Percentiles rank a stretch among this genome's conserved stretches.
Evolutionary conservation across 1,140 invertebrate genomes (phyloP).

Genomic region (Stegodyphus dumicola): DNA sequence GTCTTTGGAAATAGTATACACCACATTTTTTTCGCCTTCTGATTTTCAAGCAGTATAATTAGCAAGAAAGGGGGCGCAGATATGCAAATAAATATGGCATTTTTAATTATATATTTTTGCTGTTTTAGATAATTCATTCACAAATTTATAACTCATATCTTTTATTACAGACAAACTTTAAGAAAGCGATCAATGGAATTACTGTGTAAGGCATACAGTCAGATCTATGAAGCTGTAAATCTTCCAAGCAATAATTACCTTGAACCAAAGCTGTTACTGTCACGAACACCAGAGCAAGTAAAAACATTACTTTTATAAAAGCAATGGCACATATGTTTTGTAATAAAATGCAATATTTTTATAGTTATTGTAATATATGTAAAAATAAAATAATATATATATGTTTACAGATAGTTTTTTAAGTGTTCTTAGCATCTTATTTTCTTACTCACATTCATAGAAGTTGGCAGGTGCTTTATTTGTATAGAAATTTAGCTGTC

Average conservation of each 20-base stretch:
- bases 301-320: conserved; percentile 70
- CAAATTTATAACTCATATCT: conserved; percentile 22
- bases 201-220: conserved; percentile 87
- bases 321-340: not conserved
- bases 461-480: too few species aligned
- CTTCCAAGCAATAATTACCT: conserved; percentile 82
- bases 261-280: conserved; percentile 78
- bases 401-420: too few species aligned
- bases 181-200: conserved; percentile 86
- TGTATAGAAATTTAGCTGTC: too few species aligned
- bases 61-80: not conserved
- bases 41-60: not conserved
- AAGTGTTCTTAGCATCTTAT: too few species aligned
- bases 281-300: conserved; percentile 82
- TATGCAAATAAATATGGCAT: not conserved
- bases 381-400: too few species aligned
- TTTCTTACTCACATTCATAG: too few species aligned
- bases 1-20: not conserved
- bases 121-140: not conserved
- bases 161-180: conserved; percentile 75
- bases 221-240: conserved; percentile 83
- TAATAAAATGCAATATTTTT: too few species aligned
- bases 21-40: not conserved
- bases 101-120: not conserved
- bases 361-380: too few species aligned